Evolutionary conservation across 2,888 invertebrate species (phyloP), one percentile per base, ranked within the genome.

Genomic region (Pandemis heparana): DNA sequence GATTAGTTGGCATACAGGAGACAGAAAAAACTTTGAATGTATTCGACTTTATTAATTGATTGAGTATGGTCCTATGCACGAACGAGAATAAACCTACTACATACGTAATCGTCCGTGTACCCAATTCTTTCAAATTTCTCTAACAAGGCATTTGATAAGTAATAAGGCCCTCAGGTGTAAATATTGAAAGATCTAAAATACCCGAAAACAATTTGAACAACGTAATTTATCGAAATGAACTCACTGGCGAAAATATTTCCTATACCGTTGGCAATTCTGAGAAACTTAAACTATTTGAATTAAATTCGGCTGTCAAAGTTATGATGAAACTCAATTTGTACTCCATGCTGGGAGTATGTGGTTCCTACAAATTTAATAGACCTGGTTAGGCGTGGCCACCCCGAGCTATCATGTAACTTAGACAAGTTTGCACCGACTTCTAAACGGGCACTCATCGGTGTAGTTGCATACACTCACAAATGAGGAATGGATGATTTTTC

Each of bases 281-380:
- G 65, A 65, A 61, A 53, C 41, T 61, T 56, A 23, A 66, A 66
- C 65, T 48, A 46, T 46, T 46, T 51, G 41, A 61, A 56, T 56
- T 67, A 18, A 66, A 66, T 63, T 46, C 56, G 12, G 23, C 48
- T 63, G 46, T 63, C 56, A 63, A 73, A 68, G 23, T 68, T 59
- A 63, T 41, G 63, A 56, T 63, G 53, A 14, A 67, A 68, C 48
- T 59, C 68, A 68, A 73, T 73, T 73, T 67, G 39, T 59, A 46
- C 38, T 63, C 63, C 46, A 43, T 56, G 43, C 53, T 59, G 23
- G 18, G 51, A 51, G 66, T 62, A 18, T 63, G 56, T 64, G 60
- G 67, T 43, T 63, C 14, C 53, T 18, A 62, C 62, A 62, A 72
- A 61, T 56, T 67, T 67, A 62, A 43, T 38, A 61, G 32, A 56